Percentiles rank a stretch among this genome's conserved stretches.
Conservation (phyloP, 2,888 invertebrate genomes). For the Gastrophysa polygoni region DNA sequence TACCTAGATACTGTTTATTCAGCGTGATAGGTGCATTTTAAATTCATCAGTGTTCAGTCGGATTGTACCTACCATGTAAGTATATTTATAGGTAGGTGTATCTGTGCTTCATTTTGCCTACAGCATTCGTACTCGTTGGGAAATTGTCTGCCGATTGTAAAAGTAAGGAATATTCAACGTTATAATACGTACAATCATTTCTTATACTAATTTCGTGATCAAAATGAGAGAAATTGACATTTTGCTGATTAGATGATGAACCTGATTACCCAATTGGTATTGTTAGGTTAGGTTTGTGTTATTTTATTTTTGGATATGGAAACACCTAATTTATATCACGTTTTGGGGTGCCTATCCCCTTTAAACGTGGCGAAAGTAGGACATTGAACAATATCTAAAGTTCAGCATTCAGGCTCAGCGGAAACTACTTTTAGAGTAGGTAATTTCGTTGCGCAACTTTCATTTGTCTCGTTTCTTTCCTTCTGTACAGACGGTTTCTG, state of each 20-base stretch:
- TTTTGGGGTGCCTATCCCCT: background rate
- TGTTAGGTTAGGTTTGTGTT: conserved; percentile 37
- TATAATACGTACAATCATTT: background rate
- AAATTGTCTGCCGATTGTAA: too few species aligned
- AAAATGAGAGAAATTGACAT: background rate
- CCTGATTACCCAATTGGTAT: background rate
- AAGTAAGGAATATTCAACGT: background rate
- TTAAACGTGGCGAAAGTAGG: background rate
- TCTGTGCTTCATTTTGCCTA: too few species aligned
- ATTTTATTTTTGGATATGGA: background rate
- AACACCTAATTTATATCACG: background rate
- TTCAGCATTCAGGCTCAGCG: background rate
- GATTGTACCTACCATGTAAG: too few species aligned
- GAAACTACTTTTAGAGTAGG: too few species aligned
- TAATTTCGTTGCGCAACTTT: too few species aligned
- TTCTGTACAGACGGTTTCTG: too few species aligned
- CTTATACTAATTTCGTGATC: background rate
- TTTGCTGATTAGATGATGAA: background rate
- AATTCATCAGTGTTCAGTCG: too few species aligned
- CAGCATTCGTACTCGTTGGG: too few species aligned
- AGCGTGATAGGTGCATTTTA: too few species aligned
- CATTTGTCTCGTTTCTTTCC: too few species aligned
- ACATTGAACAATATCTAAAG: background rate
- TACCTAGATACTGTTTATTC: background rate
- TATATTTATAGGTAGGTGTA: too few species aligned